Conservation (phyloP, 2,888 invertebrate genomes). For the Synergus japonicus region DNA sequence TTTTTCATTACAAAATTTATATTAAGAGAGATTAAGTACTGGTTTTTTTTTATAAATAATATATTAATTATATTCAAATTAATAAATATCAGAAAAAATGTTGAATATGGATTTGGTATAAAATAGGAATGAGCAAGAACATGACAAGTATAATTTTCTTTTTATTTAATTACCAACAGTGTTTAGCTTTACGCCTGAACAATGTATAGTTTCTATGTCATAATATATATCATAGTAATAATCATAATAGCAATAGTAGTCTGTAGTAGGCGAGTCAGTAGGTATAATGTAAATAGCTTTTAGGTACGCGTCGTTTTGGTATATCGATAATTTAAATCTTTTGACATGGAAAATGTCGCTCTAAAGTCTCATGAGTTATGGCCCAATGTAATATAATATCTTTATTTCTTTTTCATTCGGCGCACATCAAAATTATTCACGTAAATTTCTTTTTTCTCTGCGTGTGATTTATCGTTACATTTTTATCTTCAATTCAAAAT, state of each 20-base stretch:
- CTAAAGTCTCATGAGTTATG: slow-evolving; percentile 23
- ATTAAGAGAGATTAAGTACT: too few relatives aligned
- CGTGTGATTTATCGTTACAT: slow-evolving; percentile 16
- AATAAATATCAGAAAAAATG: too few relatives aligned
- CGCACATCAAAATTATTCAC: slow-evolving; percentile 6
- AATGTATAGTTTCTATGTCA: slow-evolving; percentile 42
- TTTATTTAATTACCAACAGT: slow-evolving; percentile 54
- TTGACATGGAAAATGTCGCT: slow-evolving; percentile 16
- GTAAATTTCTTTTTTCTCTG: not conserved
- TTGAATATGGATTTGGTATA: not conserved
- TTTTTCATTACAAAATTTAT: not conserved
- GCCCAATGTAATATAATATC: slow-evolving; percentile 17
- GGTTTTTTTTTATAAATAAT: too few relatives aligned
- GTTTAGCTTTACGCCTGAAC: slow-evolving; percentile 44
- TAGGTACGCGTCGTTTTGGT: slow-evolving; percentile 36
- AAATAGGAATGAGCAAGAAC: slow-evolving; percentile 17
- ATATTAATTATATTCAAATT: too few relatives aligned
- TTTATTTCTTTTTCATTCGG: slow-evolving; percentile 3
- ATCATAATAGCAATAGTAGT: slow-evolving; percentile 40
- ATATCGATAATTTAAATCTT: slow-evolving; percentile 35
- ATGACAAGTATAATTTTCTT: slow-evolving; percentile 71
- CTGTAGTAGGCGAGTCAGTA: slow-evolving; percentile 38
- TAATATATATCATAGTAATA: slow-evolving; percentile 40
- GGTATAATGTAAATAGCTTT: slow-evolving; percentile 40
- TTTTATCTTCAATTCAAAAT: slow-evolving; percentile 30